Base-by-base conservation (phyloP, 2,113 vertebrate species). In the Drymodes brunneopygia region DNA sequence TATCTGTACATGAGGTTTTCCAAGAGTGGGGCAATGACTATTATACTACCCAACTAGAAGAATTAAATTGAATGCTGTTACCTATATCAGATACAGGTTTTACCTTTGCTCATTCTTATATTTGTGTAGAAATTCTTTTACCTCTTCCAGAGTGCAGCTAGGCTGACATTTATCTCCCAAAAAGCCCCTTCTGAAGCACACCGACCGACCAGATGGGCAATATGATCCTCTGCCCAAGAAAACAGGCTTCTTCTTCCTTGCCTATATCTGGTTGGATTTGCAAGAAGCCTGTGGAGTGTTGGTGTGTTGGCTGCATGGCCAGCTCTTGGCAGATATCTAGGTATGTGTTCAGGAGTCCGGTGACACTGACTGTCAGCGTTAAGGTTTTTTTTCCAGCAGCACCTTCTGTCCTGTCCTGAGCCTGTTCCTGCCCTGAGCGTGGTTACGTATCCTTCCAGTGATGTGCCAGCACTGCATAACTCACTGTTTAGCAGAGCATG, bases 391-490 rank as follows among this genome's bases (percentile, higher is more conserved):
- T 53, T 8, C 35, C 38, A 35, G 35, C 50, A 31, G 11, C 11
- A 29, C 24, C 25, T 88, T 64, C 38, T 27, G 22, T 65, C 40
- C 54, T 50, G 33, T 19, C 9, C 45, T 0, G 4, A 54, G 38
- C 35, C 14, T 47, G 22, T 38, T 85, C 19, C 19, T 73, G 16
- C 29, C 31, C 40, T 51, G 29, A 4, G 3, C 38, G 29, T 0
- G 0, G 6, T 16, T 70, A 4, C 16, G 25, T 11, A 6, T 27
- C 17, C 31, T 61, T 15, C 25, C 23, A 45, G 45, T 7, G 44
- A 21, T 10, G 28, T 8, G 38, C 25, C n/a, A 77, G 5, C 0
- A 1, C 42, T 53, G 18, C 3, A 1, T 3, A 54, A n/a, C 17
- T 14, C 3, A 0, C 19, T 44, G 8, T 8, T 36, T 42, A 65